Evolutionary conservation across 2,888 invertebrate species (phyloP).

Genomic region (Linnaemya tessellans): DNA sequence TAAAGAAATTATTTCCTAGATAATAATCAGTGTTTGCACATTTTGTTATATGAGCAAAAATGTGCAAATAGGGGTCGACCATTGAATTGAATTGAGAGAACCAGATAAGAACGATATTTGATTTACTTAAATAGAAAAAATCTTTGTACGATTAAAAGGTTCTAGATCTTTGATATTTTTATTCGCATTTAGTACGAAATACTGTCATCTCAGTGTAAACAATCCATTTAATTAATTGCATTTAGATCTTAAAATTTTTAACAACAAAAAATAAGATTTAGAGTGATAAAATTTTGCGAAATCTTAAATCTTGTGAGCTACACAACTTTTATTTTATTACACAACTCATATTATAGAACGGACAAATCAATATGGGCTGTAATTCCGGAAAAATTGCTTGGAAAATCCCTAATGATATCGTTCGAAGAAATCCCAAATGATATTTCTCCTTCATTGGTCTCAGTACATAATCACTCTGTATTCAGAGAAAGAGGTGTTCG

Average conservation of each 20-base stretch:
- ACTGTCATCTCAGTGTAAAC: not conserved
- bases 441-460: too few species aligned
- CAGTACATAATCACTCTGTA: too few species aligned
- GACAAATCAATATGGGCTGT: too few species aligned
- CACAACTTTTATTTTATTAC: too few species aligned
- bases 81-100: not conserved
- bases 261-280: too few species aligned
- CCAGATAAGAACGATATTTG: constrained; percentile 27
- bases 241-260: not conserved
- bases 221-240: not conserved
- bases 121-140: constrained; percentile 30
- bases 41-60: constrained; percentile 52
- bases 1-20: constrained; percentile 70
- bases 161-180: not conserved
- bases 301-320: too few species aligned
- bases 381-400: too few species aligned
- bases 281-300: too few species aligned
- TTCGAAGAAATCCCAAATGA: too few species aligned
- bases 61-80: constrained; percentile 44
- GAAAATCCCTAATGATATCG: too few species aligned
- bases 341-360: too few species aligned
- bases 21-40: constrained; percentile 61
- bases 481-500: too few species aligned
- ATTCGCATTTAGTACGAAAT: not conserved
- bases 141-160: not conserved